A percentile compares a stretch with the other conserved stretches of the same genome.
phyloP scores from a whole-genome alignment of 1,140 invertebrate species.

The Agrilus planipennis region DNA sequence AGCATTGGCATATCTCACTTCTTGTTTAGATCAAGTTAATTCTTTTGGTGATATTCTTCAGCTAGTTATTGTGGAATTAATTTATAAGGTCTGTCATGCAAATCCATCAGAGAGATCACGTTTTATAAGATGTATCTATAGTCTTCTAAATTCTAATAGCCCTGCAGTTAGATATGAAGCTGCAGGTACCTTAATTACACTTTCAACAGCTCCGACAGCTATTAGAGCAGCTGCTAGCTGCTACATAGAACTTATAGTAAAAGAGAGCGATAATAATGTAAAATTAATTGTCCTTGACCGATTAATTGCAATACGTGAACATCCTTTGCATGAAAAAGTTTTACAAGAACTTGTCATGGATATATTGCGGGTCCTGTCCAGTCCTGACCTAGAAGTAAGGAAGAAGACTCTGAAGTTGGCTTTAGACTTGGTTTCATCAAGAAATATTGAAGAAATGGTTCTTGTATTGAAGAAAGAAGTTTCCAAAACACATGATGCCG shows the following conservation, averaged over 20 bases:
- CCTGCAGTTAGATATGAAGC: slow-evolving; percentile 97
- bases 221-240: slow-evolving; percentile 94
- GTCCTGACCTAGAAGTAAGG: slow-evolving; percentile 86
- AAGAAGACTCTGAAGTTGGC: slow-evolving; percentile 80
- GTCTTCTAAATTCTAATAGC: slow-evolving; percentile 90
- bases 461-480: slow-evolving; percentile 90
- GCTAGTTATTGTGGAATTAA: slow-evolving; percentile 96
- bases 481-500: slow-evolving; percentile 79
- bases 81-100: slow-evolving; percentile 97
- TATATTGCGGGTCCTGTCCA: slow-evolving; percentile 83
- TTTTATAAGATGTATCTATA: slow-evolving; percentile 98
- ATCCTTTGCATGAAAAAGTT: slow-evolving; percentile 80
- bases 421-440: slow-evolving; percentile 83
- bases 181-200: slow-evolving; percentile 97
- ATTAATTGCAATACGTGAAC: slow-evolving; percentile 77
- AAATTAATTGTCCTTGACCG: slow-evolving; percentile 97
- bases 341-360: slow-evolving; percentile 98
- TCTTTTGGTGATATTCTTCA: slow-evolving; percentile 97
- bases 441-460: slow-evolving; percentile 95
- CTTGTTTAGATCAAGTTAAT: slow-evolving; percentile 88
- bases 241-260: slow-evolving; percentile 97
- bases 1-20: slow-evolving; percentile 84
- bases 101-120: slow-evolving; percentile 93
- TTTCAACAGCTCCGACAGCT: slow-evolving; percentile 92
- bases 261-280: slow-evolving; percentile 99